Base-by-base conservation (phyloP, 2,888 invertebrate species). In the Andrena trimmerana region DNA sequence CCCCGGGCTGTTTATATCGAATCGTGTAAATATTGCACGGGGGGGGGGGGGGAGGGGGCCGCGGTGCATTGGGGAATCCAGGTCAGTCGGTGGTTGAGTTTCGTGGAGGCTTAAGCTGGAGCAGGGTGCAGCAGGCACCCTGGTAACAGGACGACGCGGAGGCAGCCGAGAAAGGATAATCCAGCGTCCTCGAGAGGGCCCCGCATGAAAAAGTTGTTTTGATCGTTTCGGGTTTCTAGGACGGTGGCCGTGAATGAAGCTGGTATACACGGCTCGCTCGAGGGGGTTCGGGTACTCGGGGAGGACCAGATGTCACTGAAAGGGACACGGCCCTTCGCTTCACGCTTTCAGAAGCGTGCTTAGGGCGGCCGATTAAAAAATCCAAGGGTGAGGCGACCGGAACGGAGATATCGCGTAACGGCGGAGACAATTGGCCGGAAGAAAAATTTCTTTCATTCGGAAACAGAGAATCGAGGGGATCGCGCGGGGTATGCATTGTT, bases 161-260 rank as follows among this genome's bases (percentile, higher is more conserved):
- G 78, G 85, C 67, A 84, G 78, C 78, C 73, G 78, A 77, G 79
- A 85, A 89, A 89, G 90, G 91, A 90, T 91, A 91, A 91, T 91
- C 91, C 89, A 84, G 72, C 90, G 83, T 90, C 83, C 90, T 90
- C 84, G 88, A 90, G 88, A 90, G 90, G 86, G 84, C 84, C 78
- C 73, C 84, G 83, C 77, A 88, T 90, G 91, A 91, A 92, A 92
- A 93, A 92, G 90, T 91, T 93, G 93, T 93, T 93, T 92, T 92
- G 91, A 92, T 93, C 92, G 92, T 91, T 92, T 92, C 91, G 90
- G 92, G 91, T 93, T 93, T 93, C 92, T 91, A 91, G 93, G 87
- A 92, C 91, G 90, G 88, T 90, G 89, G 85, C 88, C 90, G 91
- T 92, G 92, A 93, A 93, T 93, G 91, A 90, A 83, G 81, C 78